Evolutionary conservation across 2,113 vertebrate genomes (phyloP).

Genomic region (Melanerpes aurifrons): DNA sequence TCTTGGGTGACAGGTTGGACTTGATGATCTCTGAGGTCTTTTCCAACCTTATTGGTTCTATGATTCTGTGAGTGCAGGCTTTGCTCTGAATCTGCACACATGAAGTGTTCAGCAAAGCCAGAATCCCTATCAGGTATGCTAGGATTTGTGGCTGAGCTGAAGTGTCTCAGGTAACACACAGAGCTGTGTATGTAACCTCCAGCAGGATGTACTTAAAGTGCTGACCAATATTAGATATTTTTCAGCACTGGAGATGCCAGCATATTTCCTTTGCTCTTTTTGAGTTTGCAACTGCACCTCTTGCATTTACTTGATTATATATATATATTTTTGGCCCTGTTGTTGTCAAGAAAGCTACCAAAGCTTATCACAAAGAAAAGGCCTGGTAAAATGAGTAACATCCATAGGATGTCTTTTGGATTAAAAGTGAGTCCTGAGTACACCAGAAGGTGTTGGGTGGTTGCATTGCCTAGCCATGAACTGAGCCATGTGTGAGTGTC

Average conservation of each 20-base stretch:
- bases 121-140: neutral
- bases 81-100: neutral
- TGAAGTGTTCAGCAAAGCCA: neutral
- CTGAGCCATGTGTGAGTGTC: neutral
- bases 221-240: neutral
- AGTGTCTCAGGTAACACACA: neutral
- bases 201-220: neutral
- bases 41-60: no score
- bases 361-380: conserved; percentile 95
- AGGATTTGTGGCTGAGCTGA: neutral
- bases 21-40: no score
- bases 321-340: neutral
- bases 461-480: neutral
- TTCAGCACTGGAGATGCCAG: neutral
- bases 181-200: neutral
- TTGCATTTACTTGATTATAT: neutral
- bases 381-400: conserved; percentile 93
- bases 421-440: conserved; percentile 83
- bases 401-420: conserved; percentile 80
- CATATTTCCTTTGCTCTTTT: neutral
- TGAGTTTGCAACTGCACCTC: neutral
- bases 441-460: neutral
- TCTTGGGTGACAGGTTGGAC: no score
- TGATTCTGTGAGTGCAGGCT: neutral
- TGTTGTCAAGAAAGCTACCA: conserved; percentile 82